These are phyloP conservation scores for Cotesia glomerata DNA, from an alignment of 1,140 invertebrate genomes.

Conservation along the genomic window DNA sequence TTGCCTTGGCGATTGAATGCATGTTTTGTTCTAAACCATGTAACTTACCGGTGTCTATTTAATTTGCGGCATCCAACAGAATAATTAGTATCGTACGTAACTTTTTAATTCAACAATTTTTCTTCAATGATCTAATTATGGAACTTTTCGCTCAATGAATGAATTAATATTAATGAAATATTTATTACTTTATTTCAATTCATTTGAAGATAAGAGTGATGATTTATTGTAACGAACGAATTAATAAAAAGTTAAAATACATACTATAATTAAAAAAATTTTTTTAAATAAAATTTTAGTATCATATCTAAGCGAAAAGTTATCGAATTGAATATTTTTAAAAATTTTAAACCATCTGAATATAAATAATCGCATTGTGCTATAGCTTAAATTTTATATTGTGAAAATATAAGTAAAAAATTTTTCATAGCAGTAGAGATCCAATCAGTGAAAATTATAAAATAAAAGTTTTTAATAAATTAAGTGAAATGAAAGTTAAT, in stretches of 20 bases:
- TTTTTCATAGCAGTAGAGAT: background rate
- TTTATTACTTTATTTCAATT: no score
- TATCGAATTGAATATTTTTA: no score
- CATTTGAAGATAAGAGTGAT: no score
- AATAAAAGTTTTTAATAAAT: background rate
- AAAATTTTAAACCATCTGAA: no score
- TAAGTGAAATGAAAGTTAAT: background rate
- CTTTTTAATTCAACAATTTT: background rate
- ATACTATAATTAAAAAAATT: no score
- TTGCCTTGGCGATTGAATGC: background rate
- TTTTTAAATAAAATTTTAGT: no score
- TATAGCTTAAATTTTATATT: background rate
- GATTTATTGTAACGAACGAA: no score
- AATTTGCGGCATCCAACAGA: conserved; percentile 30
- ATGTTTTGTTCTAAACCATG: background rate
- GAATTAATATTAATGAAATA: no score
- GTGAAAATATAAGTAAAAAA: no score
- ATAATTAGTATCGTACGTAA: conserved; percentile 20
- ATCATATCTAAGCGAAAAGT: no score
- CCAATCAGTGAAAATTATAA: background rate
- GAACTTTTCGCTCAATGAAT: background rate
- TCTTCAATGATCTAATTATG: background rate
- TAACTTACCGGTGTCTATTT: conserved; percentile 35
- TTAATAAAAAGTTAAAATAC: no score
- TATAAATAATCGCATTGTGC: background rate